A percentile compares a stretch with the other conserved stretches of the same genome.
These are phyloP conservation scores for Scarus forsteni DNA, from an alignment of 2,797 vertebrate species.

Conservation along the genomic window DNA sequence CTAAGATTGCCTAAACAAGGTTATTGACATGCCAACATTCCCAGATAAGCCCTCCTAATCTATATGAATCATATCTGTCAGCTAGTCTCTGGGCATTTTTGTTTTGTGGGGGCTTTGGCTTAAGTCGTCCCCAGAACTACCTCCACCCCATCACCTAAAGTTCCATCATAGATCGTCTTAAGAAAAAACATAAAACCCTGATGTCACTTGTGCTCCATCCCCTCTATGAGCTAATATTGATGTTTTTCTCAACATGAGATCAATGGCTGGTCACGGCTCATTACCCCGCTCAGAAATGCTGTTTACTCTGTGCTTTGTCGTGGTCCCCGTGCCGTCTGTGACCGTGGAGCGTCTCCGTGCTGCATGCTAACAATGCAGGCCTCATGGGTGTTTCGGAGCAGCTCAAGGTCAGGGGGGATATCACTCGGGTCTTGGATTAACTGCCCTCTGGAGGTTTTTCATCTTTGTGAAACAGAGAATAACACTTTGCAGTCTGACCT, in stretches of 20 bases:
- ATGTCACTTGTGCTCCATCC: conserved; percentile 33
- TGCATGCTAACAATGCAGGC: conserved; percentile 43
- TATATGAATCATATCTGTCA: conserved; percentile 20
- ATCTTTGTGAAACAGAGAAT: conserved; percentile 59
- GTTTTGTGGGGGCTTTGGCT: conserved; percentile 2
- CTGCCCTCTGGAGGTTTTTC: conserved; percentile 61
- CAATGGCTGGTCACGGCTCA: conserved; percentile 56
- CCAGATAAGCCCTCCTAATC: conserved; percentile 1
- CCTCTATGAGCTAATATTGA: conserved; percentile 48
- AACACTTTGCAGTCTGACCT: conserved; percentile 58
- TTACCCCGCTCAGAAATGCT: conserved; percentile 42
- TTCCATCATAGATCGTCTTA: conserved; percentile 38
- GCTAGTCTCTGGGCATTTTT: not conserved
- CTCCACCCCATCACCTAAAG: conserved; percentile 36
- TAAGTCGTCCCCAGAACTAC: conserved; percentile 14
- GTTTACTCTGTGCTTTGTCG: conserved; percentile 36
- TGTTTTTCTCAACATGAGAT: conserved; percentile 57
- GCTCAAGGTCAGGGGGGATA: conserved; percentile 66
- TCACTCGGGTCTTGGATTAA: conserved; percentile 68
- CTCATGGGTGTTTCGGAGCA: conserved; percentile 38
- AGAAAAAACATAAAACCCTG: conserved; percentile 17
- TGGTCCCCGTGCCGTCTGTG: conserved; percentile 5
- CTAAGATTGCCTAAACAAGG: not conserved
- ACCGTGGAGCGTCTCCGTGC: conserved; percentile 12
- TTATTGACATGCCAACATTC: not conserved